Evolutionary conservation across 1,140 invertebrate genomes (phyloP).

Genomic region (Penaeus japonicus): DNA sequence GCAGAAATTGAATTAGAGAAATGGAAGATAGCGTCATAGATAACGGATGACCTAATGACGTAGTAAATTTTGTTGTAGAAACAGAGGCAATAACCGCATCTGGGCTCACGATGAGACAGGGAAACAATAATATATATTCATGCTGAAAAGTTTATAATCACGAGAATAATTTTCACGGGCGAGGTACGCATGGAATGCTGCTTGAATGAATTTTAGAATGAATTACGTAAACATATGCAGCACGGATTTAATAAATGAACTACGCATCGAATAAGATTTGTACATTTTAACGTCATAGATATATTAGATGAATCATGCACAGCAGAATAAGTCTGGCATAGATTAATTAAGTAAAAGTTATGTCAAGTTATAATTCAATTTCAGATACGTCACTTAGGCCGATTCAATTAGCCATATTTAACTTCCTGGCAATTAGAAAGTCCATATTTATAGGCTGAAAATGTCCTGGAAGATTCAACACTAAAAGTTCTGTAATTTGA

Average conservation of each 20-base stretch:
- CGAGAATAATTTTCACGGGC: too few species aligned
- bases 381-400: slow-evolving; percentile 4
- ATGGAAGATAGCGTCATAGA: background rate
- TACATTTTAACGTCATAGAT: too few species aligned
- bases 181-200: too few species aligned
- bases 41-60: background rate
- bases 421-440: slow-evolving; percentile 36
- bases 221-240: too few species aligned
- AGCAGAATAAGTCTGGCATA: slow-evolving; percentile 33
- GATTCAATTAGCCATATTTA: slow-evolving; percentile 44
- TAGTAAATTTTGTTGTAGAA: background rate
- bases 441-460: slow-evolving; percentile 32
- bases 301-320: slow-evolving; percentile 38
- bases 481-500: slow-evolving; percentile 18
- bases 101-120: background rate
- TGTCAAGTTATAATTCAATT: slow-evolving; percentile 40
- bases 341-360: slow-evolving; percentile 45
- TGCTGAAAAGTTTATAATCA: too few species aligned
- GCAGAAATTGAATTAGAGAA: slow-evolving; percentile 17
- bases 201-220: too few species aligned
- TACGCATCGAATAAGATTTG: too few species aligned
- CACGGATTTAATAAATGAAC: too few species aligned
- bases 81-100: background rate
- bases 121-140: too few species aligned
- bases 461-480: background rate